phyloP scores from a whole-genome alignment of 2,113 vertebrate genomes.

The Sebastes fasciatus region DNA sequence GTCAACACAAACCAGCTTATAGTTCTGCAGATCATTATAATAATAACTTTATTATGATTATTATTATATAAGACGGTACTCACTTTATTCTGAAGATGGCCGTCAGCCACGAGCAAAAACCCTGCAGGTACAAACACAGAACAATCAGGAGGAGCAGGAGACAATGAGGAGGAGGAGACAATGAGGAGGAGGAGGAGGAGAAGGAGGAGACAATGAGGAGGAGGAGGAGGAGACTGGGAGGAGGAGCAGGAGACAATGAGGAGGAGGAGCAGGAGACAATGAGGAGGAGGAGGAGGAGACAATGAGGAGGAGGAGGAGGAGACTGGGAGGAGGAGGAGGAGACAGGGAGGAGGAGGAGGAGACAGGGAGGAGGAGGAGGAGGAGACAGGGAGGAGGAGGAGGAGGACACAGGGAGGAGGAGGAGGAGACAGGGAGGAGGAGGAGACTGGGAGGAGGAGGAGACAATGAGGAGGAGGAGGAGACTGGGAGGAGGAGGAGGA shows the following conservation, averaged over 20 bases:
- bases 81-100: conserved; percentile 99
- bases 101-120: conserved; percentile 98
- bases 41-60: background rate
- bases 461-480: background rate
- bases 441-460: too few relatives aligned
- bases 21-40: background rate
- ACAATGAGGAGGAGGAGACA: background rate
- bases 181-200: conserved; percentile 4
- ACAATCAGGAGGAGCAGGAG: background rate
- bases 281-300: conserved; percentile 18
- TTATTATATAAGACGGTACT: conserved; percentile 74
- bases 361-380: background rate
- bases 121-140: conserved; percentile 78
- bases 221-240: conserved; percentile 5
- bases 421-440: conserved; percentile 16
- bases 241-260: too few relatives aligned
- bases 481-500: too few relatives aligned
- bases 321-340: background rate
- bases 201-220: background rate
- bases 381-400: background rate
- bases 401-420: too few relatives aligned
- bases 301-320: background rate
- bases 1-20: background rate
- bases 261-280: background rate
- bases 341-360: background rate